Conservation (phyloP, 1,140 invertebrate genomes). For the Ceratina australensis region DNA sequence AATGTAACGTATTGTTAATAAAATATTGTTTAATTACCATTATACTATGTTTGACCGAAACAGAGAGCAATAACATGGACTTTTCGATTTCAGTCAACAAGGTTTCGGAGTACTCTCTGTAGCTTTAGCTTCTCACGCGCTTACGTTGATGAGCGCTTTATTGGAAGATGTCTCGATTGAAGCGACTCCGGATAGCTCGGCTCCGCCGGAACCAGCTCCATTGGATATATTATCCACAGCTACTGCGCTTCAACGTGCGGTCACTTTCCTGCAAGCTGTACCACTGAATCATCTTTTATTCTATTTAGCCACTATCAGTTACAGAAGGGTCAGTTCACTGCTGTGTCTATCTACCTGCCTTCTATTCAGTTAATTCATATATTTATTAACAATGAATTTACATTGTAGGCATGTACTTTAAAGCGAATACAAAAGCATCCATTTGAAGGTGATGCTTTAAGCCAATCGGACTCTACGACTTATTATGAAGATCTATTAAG, state of each 20-base stretch:
- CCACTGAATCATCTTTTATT: constrained; percentile 90
- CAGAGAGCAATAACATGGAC: not conserved
- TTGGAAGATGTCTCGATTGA: constrained; percentile 82
- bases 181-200: constrained; percentile 71
- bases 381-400: constrained; percentile 26
- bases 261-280: constrained; percentile 83
- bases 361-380: not conserved
- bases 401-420: constrained; percentile 85
- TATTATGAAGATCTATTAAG: constrained; percentile 96
- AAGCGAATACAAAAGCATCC: constrained; percentile 91
- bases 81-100: constrained; percentile 81
- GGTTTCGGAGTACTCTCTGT: constrained; percentile 91
- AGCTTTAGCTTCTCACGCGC: constrained; percentile 87
- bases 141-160: constrained; percentile 82
- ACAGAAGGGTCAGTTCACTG: constrained; percentile 85
- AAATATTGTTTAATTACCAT: not conserved
- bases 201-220: constrained; percentile 79
- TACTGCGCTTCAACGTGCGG: constrained; percentile 85
- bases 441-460: constrained; percentile 88
- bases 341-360: not conserved
- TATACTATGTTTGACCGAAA: not conserved
- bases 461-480: constrained; percentile 93
- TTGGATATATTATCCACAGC: constrained; percentile 82
- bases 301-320: constrained; percentile 92
- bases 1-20: constrained; percentile 79